phyloP scores from a whole-genome alignment of 2,113 vertebrate species.

The Dicerorhinus sumatrensis region DNA sequence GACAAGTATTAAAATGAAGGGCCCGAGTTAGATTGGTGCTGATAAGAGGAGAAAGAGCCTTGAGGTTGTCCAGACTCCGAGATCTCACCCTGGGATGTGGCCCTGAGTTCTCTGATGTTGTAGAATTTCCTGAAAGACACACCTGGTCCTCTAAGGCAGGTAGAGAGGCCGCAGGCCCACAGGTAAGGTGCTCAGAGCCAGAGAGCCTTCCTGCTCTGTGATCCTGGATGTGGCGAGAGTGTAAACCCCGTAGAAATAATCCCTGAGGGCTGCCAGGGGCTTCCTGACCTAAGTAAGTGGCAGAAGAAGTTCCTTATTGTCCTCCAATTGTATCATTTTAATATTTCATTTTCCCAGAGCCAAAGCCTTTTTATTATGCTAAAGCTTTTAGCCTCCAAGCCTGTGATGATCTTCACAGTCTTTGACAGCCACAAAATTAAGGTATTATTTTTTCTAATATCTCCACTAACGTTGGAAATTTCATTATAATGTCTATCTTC shows the following conservation, averaged over 20 bases:
- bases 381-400: slow-evolving; percentile 39
- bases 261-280: not conserved
- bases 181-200: not conserved
- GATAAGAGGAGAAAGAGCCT: not conserved
- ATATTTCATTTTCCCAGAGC: slow-evolving; percentile 44
- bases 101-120: not conserved
- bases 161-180: not conserved
- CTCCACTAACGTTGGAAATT: not conserved
- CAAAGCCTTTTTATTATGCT: not conserved
- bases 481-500: not conserved
- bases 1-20: not conserved
- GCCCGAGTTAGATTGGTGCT: not conserved
- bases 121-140: not conserved
- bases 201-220: not conserved
- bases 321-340: slow-evolving; percentile 20
- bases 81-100: not conserved
- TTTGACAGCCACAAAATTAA: slow-evolving; percentile 58
- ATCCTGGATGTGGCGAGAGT: not conserved
- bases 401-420: not conserved
- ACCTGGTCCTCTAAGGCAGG: not conserved
- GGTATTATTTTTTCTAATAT: not conserved
- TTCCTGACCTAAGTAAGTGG: not conserved
- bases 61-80: not conserved
- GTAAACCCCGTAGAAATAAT: not conserved
- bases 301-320: not conserved